These are phyloP conservation scores for Eira barbara DNA, from an alignment of 2,113 vertebrate species.

Conservation along the genomic window DNA sequence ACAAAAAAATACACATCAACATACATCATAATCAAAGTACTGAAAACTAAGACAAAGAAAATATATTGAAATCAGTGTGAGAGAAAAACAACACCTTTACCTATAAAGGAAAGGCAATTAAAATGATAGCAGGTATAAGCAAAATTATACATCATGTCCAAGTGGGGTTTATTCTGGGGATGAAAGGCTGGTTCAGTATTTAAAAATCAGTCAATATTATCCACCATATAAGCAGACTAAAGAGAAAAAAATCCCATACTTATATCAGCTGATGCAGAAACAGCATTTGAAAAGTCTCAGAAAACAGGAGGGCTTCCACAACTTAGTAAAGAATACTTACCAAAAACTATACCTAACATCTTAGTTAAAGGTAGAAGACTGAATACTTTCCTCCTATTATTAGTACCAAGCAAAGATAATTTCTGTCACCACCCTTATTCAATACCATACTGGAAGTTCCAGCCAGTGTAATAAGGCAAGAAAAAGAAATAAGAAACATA, in stretches of 20 bases:
- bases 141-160: not conserved
- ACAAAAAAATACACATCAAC: not conserved
- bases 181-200: not conserved
- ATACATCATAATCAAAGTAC: not conserved
- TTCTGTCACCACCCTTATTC: not conserved
- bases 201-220: not conserved
- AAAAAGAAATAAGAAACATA: not conserved
- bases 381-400: not conserved
- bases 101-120: not conserved
- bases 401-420: not conserved
- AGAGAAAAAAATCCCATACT: not conserved
- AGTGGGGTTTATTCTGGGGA: not conserved
- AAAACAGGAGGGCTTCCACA: not conserved
- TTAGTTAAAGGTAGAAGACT: not conserved
- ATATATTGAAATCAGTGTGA: not conserved
- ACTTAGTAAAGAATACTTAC: not conserved
- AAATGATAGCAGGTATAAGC: not conserved
- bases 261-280: not conserved
- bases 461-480: not conserved
- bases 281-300: slow-evolving; percentile 2
- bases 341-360: not conserved
- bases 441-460: not conserved
- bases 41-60: not conserved
- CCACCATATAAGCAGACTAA: not conserved
- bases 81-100: not conserved